These are phyloP conservation scores for Synaphobranchus kaupii DNA, from an alignment of 2,797 vertebrate species.

Conservation along the genomic window DNA sequence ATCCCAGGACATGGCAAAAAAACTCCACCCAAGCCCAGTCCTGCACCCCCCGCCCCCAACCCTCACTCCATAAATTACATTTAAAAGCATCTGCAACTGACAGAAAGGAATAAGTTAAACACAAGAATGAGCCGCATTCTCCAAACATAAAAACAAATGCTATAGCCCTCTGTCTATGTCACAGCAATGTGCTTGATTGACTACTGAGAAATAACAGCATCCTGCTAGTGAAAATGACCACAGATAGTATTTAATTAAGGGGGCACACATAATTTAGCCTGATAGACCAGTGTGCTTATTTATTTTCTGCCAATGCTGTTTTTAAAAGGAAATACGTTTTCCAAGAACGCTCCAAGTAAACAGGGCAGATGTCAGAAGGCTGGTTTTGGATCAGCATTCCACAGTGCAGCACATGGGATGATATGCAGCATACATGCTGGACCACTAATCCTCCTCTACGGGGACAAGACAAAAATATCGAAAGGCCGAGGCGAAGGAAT, in stretches of 20 bases:
- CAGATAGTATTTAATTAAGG: constrained; percentile 18
- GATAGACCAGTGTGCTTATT: constrained; percentile 38
- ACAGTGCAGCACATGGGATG: neutral
- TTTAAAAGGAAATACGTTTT: constrained; percentile 34
- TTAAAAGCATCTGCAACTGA: neutral
- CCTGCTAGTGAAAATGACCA: constrained; percentile 33
- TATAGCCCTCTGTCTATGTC: constrained; percentile 10
- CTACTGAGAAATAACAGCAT: constrained; percentile 31
- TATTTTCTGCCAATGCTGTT: constrained; percentile 35
- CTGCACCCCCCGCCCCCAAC: neutral
- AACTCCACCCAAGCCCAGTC: neutral
- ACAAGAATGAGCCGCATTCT: constrained; percentile 19
- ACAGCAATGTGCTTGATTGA: constrained; percentile 19
- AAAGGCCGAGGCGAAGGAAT: neutral
- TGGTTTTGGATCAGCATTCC: constrained; percentile 16
- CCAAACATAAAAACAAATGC: constrained; percentile 25
- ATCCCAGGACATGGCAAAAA: constrained; percentile 17
- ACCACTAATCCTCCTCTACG: neutral
- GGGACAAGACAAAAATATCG: neutral
- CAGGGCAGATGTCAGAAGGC: neutral
- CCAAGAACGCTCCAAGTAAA: neutral
- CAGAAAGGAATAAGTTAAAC: neutral
- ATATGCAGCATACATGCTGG: too few species aligned
- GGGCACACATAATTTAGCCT: constrained; percentile 6
- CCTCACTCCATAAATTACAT: neutral